phyloP scores from a whole-genome alignment of 2,888 invertebrate genomes.

The Stenodema calcarata region DNA sequence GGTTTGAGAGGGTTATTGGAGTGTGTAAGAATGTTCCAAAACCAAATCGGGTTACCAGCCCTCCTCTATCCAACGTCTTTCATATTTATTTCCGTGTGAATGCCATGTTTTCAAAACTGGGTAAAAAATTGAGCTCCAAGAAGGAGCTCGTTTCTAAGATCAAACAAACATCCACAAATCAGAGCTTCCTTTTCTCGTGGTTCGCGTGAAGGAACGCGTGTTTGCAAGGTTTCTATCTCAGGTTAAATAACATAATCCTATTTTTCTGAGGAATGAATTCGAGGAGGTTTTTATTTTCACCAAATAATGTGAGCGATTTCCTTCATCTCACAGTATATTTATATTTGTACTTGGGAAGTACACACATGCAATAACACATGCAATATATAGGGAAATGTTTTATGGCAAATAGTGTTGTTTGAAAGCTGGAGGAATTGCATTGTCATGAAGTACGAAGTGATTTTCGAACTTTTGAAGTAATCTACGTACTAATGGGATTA shows the following conservation, averaged over 20 bases:
- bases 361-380: too few relatives aligned
- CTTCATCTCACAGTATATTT: too few relatives aligned
- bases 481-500: too few relatives aligned
- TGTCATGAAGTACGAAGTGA: too few relatives aligned
- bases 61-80: not conserved
- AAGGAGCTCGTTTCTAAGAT: not conserved
- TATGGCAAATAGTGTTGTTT: too few relatives aligned
- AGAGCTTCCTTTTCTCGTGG: not conserved
- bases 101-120: slow-evolving; percentile 1
- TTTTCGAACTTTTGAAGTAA: too few relatives aligned
- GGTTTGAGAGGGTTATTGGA: slow-evolving; percentile 11
- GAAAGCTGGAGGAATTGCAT: too few relatives aligned
- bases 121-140: not conserved
- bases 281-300: not conserved
- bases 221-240: not conserved
- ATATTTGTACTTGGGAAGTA: too few relatives aligned
- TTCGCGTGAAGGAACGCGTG: not conserved
- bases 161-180: slow-evolving; percentile 15
- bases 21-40: slow-evolving; percentile 11
- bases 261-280: not conserved
- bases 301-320: too few relatives aligned
- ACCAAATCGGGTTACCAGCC: slow-evolving; percentile 13
- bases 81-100: slow-evolving; percentile 1
- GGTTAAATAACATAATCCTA: not conserved
- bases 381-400: too few relatives aligned